These are phyloP conservation scores for Brenthis daphne DNA, from an alignment of 2,888 invertebrate genomes.

Conservation along the genomic window DNA sequence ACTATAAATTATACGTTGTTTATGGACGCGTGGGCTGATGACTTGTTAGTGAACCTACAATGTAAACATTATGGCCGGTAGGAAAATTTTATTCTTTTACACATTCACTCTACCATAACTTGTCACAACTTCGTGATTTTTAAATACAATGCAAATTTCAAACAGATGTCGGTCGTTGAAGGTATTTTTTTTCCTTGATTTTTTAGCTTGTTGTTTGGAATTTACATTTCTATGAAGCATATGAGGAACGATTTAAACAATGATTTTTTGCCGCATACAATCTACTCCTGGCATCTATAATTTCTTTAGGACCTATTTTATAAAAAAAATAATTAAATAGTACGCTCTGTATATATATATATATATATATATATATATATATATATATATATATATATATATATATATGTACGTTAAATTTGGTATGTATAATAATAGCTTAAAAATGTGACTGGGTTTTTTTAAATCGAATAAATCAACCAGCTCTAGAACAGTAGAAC, in stretches of 20 bases:
- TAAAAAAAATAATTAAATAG: too few relatives aligned
- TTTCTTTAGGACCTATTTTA: too few relatives aligned
- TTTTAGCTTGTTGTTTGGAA: neutral
- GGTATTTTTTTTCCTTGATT: neutral
- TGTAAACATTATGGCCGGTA: constrained; percentile 15
- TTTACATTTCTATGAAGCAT: too few relatives aligned
- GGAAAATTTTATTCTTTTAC: constrained; percentile 14
- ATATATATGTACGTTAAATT: too few relatives aligned
- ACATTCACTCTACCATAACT: constrained; percentile 6
- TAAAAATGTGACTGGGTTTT: too few relatives aligned
- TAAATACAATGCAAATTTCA: constrained; percentile 15
- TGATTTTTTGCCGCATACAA: neutral
- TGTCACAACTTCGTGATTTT: constrained; percentile 15
- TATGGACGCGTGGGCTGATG: constrained; percentile 24
- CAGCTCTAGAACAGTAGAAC: too few relatives aligned
- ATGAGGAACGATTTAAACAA: neutral
- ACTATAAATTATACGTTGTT: constrained; percentile 25
- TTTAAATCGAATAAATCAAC: too few relatives aligned
- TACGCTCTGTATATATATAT: too few relatives aligned
- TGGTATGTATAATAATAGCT: too few relatives aligned
- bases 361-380: too few relatives aligned
- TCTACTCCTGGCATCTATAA: too few relatives aligned
- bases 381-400: too few relatives aligned
- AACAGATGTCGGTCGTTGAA: neutral
- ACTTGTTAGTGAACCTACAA: constrained; percentile 22